Base-by-base conservation (phyloP, 2,113 vertebrate species). In the Hemichromis elongatus region DNA sequence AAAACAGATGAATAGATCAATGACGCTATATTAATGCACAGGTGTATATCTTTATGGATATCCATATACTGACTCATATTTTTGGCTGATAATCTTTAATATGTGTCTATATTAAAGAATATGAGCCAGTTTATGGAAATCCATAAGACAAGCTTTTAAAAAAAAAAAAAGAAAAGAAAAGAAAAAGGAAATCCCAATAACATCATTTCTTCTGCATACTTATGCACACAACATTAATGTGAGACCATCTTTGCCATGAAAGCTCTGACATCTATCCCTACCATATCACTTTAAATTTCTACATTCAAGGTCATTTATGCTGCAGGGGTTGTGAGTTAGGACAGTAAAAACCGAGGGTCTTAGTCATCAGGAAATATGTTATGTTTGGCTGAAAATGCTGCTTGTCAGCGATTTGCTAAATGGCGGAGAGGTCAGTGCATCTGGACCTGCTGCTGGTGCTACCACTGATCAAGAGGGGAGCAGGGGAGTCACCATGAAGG, bases 321-420 rank as follows among this genome's bases (percentile, higher is more conserved):
- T 53, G 70, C 81, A n/a, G 70, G 45, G 10, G 45, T 73, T 50
- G 47, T 35, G 68, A 83, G 59, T 28, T 81, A 21, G 11, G 42
- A 79, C 45, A 75, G 70, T 52, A 52, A 61, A 82, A 42, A 68
- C 9, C 9, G 35, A 83, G 50, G 66, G 70, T 88, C 54, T 75
- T 21, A 21, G 45, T 50, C 45, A 52, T 52, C 45, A 13, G 70
- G 26, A 75, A 75, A 52, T 75, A 33, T 75, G 26, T 75, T 56
- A 78, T 88, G 70, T 83, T 90, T 70, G 81, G 82, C 55, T 52
- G 59, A 88, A 91, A 87, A 86, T 79, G 33, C 10, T 10, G 59
- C 89, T 79, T 75, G 87, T 94, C 92, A 90, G 90, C 84, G 3
- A 55, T 88, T 90, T 89, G 40, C 55, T 28, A 14, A 42, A 79